These are phyloP conservation scores for Alces alces DNA, from an alignment of 2,113 vertebrate genomes.

Conservation along the genomic window DNA sequence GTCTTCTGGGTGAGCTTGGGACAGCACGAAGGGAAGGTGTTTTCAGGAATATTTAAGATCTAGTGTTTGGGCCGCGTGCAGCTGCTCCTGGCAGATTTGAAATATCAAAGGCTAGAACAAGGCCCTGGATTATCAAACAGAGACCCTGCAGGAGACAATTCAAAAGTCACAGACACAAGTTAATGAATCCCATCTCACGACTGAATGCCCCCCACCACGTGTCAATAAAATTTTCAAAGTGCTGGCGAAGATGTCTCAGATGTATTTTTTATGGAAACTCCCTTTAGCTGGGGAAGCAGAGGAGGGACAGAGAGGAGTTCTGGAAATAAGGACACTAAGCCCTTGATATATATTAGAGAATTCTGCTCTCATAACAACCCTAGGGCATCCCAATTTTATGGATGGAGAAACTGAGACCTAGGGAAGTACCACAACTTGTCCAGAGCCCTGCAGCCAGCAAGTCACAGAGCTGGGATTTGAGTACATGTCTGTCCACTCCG, in stretches of 20 bases:
- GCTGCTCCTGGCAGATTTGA: neutral
- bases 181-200: neutral
- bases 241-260: neutral
- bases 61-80: neutral
- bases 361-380: neutral
- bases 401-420: neutral
- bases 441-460: too few relatives aligned
- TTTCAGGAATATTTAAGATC: neutral
- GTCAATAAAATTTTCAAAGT: neutral
- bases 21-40: neutral
- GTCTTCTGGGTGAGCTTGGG: neutral
- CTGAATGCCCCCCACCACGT: accelerated
- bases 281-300: neutral
- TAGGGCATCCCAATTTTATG: neutral
- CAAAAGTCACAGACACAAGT: neutral
- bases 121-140: too few relatives aligned
- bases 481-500: accelerated
- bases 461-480: neutral
- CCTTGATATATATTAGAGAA: accelerated
- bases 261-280: neutral
- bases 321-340: neutral
- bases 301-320: neutral
- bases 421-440: neutral
- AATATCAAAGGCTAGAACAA: neutral
- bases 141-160: neutral